A percentile compares a stretch with the other conserved stretches of the same genome.
phyloP scores from a whole-genome alignment of 1,140 invertebrate genomes.

The Paralvinella palmiformis region DNA sequence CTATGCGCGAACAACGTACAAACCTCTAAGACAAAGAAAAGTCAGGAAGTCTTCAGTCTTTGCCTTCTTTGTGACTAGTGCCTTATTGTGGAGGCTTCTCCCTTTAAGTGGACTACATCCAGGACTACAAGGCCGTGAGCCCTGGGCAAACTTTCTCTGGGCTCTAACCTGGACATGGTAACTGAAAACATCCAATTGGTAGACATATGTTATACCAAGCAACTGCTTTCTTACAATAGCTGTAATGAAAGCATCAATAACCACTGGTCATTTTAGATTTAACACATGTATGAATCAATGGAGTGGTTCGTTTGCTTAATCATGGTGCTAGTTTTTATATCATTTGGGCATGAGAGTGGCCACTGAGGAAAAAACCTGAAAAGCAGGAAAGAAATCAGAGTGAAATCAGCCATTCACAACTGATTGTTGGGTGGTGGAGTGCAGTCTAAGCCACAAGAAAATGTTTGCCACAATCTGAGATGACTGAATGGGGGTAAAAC shows the following conservation, averaged over 20 bases:
- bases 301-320: slow-evolving; percentile 15
- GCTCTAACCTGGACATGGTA: slow-evolving; percentile 62
- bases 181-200: slow-evolving; percentile 22
- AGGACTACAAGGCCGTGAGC: slow-evolving; percentile 56
- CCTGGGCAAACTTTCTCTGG: slow-evolving; percentile 86
- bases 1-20: too few relatives aligned
- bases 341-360: neutral
- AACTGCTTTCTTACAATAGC: neutral
- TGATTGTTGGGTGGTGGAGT: neutral
- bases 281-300: slow-evolving; percentile 14
- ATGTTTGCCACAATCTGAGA: too few relatives aligned
- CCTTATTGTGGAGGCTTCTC: slow-evolving; percentile 52
- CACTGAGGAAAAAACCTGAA: too few relatives aligned
- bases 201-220: slow-evolving; percentile 15
- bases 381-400: too few relatives aligned
- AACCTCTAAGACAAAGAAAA: slow-evolving; percentile 79
- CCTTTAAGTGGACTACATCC: slow-evolving; percentile 58
- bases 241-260: slow-evolving; percentile 1
- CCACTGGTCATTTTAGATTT: slow-evolving; percentile 16
- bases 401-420: too few relatives aligned
- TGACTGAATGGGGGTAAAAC: too few relatives aligned
- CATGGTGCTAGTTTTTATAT: neutral
- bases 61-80: slow-evolving; percentile 58
- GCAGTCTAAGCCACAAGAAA: neutral
- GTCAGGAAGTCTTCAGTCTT: slow-evolving; percentile 87